Evolutionary conservation across 2,888 invertebrate genomes (phyloP).

Genomic region (Druceiella hillmani): DNA sequence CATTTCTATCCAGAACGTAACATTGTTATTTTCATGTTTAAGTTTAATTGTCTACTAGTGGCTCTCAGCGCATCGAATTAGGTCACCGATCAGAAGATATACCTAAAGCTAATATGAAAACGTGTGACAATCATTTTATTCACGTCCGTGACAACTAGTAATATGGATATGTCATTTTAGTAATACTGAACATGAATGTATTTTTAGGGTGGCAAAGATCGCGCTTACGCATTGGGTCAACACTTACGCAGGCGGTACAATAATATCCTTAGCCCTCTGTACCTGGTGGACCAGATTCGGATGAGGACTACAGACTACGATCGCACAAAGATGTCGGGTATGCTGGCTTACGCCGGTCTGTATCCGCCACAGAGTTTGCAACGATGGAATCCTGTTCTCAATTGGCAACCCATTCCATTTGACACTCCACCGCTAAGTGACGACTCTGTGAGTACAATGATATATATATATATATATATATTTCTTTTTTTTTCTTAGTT

Average conservation of each 20-base stretch:
- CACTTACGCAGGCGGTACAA: neutral
- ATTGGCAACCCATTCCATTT: conserved; percentile 54
- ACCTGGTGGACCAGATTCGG: conserved; percentile 26
- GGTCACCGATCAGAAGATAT: too few relatives aligned
- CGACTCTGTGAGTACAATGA: conserved; percentile 16
- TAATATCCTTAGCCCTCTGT: neutral
- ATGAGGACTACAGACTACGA: conserved; percentile 54
- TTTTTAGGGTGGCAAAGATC: neutral
- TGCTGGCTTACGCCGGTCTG: conserved; percentile 53
- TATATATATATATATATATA: too few relatives aligned
- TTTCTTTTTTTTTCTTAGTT: too few relatives aligned
- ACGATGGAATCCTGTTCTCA: conserved; percentile 35
- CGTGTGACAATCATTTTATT: too few relatives aligned
- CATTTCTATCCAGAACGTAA: too few relatives aligned
- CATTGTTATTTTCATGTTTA: too few relatives aligned
- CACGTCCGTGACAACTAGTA: too few relatives aligned
- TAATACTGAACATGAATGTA: too few relatives aligned
- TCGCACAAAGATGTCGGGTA: conserved; percentile 57
- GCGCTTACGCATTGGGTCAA: neutral
- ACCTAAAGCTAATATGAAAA: too few relatives aligned
- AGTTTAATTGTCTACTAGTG: too few relatives aligned
- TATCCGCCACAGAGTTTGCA: conserved; percentile 45
- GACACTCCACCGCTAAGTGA: conserved; percentile 12
- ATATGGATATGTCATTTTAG: too few relatives aligned
- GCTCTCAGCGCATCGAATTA: too few relatives aligned